Evolutionary conservation across 2,113 vertebrate genomes (phyloP).

Genomic region (Trichomycterus rosablanca): DNA sequence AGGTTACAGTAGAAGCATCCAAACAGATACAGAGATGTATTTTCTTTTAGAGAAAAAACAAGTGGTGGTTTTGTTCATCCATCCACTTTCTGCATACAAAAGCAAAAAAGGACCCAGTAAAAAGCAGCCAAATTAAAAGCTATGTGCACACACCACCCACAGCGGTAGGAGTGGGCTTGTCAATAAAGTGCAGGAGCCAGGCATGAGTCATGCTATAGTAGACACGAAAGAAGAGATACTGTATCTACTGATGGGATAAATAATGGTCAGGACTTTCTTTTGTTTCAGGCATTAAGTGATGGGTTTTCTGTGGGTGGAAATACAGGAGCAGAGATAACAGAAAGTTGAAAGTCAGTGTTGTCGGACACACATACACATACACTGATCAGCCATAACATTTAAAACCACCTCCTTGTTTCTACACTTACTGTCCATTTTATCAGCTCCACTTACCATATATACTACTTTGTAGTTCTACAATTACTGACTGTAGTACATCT

Average conservation of each 20-base stretch:
- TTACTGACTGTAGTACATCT: no score
- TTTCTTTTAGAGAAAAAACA: no score
- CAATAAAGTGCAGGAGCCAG: not conserved
- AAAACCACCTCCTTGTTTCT: no score
- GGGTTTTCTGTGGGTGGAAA: conserved; percentile 17
- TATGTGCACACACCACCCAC: conserved; percentile 12
- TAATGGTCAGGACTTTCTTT: conserved; percentile 32
- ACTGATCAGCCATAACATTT: no score
- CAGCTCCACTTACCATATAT: no score
- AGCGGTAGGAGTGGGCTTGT: not conserved
- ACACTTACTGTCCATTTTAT: no score
- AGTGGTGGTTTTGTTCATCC: no score
- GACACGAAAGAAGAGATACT: conserved; percentile 16
- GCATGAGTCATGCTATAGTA: not conserved
- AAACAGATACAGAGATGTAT: no score
- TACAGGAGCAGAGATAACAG: conserved; percentile 1
- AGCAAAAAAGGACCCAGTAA: not conserved
- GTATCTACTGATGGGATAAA: conserved; percentile 17
- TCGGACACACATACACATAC: not conserved
- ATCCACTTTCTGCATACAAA: conserved; percentile 10
- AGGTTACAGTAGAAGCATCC: no score
- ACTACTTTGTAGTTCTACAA: no score
- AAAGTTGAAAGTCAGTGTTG: not conserved
- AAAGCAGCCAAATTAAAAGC: not conserved
- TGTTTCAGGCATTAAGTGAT: conserved; percentile 3